Evolutionary conservation across 2,888 invertebrate species (phyloP).

Genomic region (Hipparchia semele): DNA sequence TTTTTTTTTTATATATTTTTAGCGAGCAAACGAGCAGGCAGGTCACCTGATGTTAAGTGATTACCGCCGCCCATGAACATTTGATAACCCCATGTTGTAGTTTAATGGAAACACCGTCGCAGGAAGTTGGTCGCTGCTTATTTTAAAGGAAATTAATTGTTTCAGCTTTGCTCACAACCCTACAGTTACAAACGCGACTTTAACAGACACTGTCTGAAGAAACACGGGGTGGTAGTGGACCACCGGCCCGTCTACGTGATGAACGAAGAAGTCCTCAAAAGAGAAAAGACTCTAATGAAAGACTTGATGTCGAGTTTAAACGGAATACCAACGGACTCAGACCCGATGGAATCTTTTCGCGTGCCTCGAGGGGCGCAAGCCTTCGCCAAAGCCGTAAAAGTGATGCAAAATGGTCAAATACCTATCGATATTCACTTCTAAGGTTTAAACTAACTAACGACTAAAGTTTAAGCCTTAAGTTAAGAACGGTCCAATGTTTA

Average conservation of each 20-base stretch:
- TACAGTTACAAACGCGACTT: slow-evolving; percentile 73
- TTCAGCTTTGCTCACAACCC: slow-evolving; percentile 68
- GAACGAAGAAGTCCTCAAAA: slow-evolving; percentile 63
- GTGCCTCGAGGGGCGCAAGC: slow-evolving; percentile 58
- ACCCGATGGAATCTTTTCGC: slow-evolving; percentile 56
- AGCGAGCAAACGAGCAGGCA: too few relatives aligned
- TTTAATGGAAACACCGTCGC: too few relatives aligned
- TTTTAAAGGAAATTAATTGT: slow-evolving; percentile 26
- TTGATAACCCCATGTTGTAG: too few relatives aligned
- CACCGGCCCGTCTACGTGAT: slow-evolving; percentile 58
- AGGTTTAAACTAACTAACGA: background rate
- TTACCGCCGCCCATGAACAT: too few relatives aligned
- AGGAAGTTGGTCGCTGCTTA: too few relatives aligned
- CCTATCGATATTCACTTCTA: slow-evolving; percentile 43
- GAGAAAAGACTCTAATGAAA: slow-evolving; percentile 58
- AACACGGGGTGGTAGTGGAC: slow-evolving; percentile 66
- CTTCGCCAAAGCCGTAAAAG: slow-evolving; percentile 54
- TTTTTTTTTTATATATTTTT: too few relatives aligned
- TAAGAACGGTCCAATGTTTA: too few relatives aligned
- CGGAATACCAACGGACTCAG: slow-evolving; percentile 50
- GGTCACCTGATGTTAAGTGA: too few relatives aligned
- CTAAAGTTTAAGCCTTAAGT: too few relatives aligned
- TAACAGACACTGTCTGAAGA: slow-evolving; percentile 68
- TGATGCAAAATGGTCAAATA: slow-evolving; percentile 48
- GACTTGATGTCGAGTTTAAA: slow-evolving; percentile 54